Percentiles rank a stretch among this genome's conserved stretches.
phyloP scores from a whole-genome alignment of 2,797 vertebrate species.

The Coranthus polyacanthus region DNA sequence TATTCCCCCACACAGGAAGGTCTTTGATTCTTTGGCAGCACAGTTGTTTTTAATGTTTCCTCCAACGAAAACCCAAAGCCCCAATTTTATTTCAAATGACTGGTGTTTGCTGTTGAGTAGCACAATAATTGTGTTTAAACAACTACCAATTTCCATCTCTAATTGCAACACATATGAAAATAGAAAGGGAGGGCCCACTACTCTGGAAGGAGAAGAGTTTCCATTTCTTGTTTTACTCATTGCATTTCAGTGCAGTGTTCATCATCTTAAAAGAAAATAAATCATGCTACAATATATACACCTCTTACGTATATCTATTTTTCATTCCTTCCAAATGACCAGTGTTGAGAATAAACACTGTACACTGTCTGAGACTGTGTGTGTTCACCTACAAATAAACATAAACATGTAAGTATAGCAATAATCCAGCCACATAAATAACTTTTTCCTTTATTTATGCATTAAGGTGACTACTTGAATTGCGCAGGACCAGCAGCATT shows the following conservation, averaged over 20 bases:
- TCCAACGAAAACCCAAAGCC: conserved; percentile 31
- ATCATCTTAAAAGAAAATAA: conserved; percentile 9
- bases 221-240: conserved; percentile 4
- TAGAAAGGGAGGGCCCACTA: conserved; percentile 13
- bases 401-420: background rate
- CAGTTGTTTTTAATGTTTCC: conserved; percentile 41
- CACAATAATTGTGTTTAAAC: conserved; percentile 50
- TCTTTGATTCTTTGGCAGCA: conserved; percentile 31
- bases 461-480: conserved; percentile 41
- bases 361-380: conserved; percentile 7
- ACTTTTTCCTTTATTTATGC: conserved; percentile 8
- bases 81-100: conserved; percentile 37
- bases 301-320: background rate
- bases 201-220: conserved; percentile 7
- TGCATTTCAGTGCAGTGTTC: background rate
- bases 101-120: conserved; percentile 12
- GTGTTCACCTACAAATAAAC: conserved; percentile 32
- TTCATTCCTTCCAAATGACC: conserved; percentile 3
- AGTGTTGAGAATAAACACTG: conserved; percentile 15
- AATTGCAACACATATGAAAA: conserved; percentile 44
- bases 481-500: conserved; percentile 37
- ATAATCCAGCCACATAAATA: conserved; percentile 23
- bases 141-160: conserved; percentile 49
- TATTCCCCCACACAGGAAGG: conserved; percentile 33
- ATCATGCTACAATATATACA: conserved; percentile 1